These are phyloP conservation scores for Nautilus pompilius DNA, from an alignment of 1,140 invertebrate species.

Conservation along the genomic window DNA sequence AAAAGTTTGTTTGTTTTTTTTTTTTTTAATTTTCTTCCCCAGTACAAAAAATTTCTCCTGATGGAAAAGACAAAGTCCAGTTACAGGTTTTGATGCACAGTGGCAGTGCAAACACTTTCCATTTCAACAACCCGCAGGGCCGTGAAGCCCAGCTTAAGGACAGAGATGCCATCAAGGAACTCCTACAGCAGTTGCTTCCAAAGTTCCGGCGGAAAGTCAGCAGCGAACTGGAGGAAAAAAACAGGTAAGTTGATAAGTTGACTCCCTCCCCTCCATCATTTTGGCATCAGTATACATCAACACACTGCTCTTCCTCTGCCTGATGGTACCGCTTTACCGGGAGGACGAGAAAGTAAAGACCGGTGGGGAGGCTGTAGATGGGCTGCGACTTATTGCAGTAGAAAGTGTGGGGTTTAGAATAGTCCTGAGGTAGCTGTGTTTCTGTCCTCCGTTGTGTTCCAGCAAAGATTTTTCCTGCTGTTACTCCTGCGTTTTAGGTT, in stretches of 20 bases:
- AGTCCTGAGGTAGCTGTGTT: too few relatives aligned
- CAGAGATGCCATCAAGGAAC: slow-evolving; percentile 89
- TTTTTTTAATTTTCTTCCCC: slow-evolving; percentile 16
- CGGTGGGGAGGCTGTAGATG: too few relatives aligned
- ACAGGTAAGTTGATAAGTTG: slow-evolving; percentile 36
- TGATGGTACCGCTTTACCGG: too few relatives aligned
- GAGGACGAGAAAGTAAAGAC: too few relatives aligned
- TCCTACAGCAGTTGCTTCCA: slow-evolving; percentile 86
- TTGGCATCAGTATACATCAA: too few relatives aligned
- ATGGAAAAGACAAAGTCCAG: slow-evolving; percentile 97
- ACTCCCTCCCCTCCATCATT: not conserved
- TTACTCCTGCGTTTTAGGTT: slow-evolving; percentile 35
- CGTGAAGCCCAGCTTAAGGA: slow-evolving; percentile 80
- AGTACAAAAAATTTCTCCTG: slow-evolving; percentile 98
- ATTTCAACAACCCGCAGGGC: slow-evolving; percentile 89
- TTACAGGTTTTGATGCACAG: slow-evolving; percentile 96
- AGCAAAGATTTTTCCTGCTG: not conserved
- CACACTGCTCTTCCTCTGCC: too few relatives aligned
- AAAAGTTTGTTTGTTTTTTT: not conserved
- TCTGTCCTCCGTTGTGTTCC: too few relatives aligned
- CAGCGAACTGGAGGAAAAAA: slow-evolving; percentile 69
- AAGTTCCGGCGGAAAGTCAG: slow-evolving; percentile 93
- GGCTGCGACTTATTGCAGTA: too few relatives aligned
- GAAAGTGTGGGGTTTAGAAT: too few relatives aligned
- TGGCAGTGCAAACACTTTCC: slow-evolving; percentile 92